Conservation (phyloP, 1,140 invertebrate genomes). For the Pseudomyrmex pallidus region DNA sequence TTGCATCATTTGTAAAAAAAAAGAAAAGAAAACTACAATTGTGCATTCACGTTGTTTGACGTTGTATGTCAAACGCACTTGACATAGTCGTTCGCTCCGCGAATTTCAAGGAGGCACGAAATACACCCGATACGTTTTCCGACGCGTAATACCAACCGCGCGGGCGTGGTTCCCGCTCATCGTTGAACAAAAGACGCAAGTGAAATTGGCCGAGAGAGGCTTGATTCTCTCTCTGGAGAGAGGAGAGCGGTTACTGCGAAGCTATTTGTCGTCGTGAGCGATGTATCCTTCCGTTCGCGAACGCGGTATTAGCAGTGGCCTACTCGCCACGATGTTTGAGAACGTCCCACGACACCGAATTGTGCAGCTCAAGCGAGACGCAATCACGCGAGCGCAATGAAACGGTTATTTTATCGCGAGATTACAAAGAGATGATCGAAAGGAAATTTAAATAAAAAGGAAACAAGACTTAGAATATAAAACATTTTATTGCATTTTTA, state of each 20-base stretch:
- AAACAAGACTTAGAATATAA: background rate
- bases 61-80: no score
- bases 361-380: constrained; percentile 26
- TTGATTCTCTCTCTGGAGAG: background rate
- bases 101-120: constrained; percentile 23
- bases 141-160: constrained; percentile 1
- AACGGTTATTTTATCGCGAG: background rate
- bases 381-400: background rate
- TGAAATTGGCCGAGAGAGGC: constrained; percentile 44
- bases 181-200: constrained; percentile 63
- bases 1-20: background rate
- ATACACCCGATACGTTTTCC: background rate
- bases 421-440: background rate
- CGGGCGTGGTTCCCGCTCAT: constrained; percentile 61
- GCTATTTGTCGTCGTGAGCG: constrained; percentile 44
- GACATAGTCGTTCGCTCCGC: background rate
- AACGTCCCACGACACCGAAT: constrained; percentile 4
- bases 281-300: constrained; percentile 47
- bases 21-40: background rate
- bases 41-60: background rate
- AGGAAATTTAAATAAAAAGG: no score
- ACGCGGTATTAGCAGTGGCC: background rate
- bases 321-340: constrained; percentile 12
- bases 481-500: background rate
- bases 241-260: constrained; percentile 16